Percentiles rank a stretch among this genome's conserved stretches.
These are phyloP conservation scores for Chelon auratus DNA, from an alignment of 2,797 vertebrate species.

Conservation along the genomic window DNA sequence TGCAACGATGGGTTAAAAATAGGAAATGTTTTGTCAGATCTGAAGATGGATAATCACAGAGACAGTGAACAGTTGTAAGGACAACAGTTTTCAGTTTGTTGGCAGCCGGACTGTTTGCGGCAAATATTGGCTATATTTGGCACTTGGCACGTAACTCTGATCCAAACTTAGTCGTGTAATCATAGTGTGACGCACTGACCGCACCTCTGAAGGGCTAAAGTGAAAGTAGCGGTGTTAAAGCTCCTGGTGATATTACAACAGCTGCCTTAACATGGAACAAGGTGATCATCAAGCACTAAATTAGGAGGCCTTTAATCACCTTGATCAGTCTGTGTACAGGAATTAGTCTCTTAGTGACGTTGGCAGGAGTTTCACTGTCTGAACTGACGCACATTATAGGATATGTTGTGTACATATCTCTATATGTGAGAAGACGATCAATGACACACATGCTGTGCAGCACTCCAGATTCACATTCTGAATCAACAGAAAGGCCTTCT, in stretches of 20 bases:
- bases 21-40: conserved; percentile 11
- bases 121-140: conserved; percentile 39
- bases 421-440: neutral
- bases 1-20: conserved; percentile 6
- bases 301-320: conserved; percentile 6
- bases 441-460: neutral
- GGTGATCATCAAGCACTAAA: conserved; percentile 19
- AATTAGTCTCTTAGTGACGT: conserved; percentile 49
- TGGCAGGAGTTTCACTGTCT: conserved; percentile 42
- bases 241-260: conserved; percentile 32
- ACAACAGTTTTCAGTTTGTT: neutral
- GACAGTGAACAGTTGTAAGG: neutral
- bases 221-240: conserved; percentile 33
- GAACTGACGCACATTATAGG: conserved; percentile 18
- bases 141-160: conserved; percentile 24
- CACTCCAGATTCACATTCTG: neutral
- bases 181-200: conserved; percentile 45
- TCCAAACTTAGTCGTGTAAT: conserved; percentile 41
- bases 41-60: neutral
- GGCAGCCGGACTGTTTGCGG: conserved; percentile 4
- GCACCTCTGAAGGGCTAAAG: conserved; percentile 42
- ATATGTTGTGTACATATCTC: neutral
- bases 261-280: conserved; percentile 13
- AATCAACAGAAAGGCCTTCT: conserved; percentile 12
- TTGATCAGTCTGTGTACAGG: conserved; percentile 22